These are phyloP conservation scores for Octonoba sinensis DNA, from an alignment of 2,888 invertebrate species.

Conservation along the genomic window DNA sequence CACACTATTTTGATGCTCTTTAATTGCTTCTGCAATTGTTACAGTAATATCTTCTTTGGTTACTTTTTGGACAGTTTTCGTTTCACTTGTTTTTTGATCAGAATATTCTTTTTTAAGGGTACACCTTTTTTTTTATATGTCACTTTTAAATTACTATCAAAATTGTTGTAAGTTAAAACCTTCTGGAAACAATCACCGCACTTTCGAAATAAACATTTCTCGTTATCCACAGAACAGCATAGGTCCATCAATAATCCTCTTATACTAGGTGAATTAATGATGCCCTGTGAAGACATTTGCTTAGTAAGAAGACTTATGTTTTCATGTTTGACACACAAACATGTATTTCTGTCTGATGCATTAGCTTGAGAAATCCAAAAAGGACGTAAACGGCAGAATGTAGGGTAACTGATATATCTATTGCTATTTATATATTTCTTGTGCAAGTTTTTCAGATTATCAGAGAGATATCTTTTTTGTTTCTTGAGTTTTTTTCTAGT, in stretches of 20 bases:
- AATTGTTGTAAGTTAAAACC: not conserved
- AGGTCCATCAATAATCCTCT: not conserved
- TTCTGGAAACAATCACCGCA: not conserved
- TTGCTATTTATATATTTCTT: not conserved
- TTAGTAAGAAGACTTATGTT: not conserved
- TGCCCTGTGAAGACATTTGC: not conserved
- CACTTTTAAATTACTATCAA: not conserved
- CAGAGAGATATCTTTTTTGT: not conserved
- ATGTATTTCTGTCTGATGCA: not conserved
- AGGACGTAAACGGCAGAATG: not conserved
- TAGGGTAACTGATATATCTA: not conserved
- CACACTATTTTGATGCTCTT: not conserved
- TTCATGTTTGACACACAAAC: not conserved
- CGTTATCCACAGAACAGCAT: not conserved
- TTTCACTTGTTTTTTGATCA: not conserved
- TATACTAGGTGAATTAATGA: not conserved
- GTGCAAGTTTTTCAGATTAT: not conserved
- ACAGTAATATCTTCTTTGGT: not conserved
- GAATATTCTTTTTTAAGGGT: not conserved
- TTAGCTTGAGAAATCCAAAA: not conserved
- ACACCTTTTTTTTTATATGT: not conserved
- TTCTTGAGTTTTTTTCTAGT: not conserved
- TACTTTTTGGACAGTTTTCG: not conserved
- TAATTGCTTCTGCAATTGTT: not conserved
- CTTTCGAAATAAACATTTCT: conserved; percentile 1